Base-by-base conservation (phyloP, 2,113 vertebrate species). In the Calyptommatus sinebrachiatus region DNA sequence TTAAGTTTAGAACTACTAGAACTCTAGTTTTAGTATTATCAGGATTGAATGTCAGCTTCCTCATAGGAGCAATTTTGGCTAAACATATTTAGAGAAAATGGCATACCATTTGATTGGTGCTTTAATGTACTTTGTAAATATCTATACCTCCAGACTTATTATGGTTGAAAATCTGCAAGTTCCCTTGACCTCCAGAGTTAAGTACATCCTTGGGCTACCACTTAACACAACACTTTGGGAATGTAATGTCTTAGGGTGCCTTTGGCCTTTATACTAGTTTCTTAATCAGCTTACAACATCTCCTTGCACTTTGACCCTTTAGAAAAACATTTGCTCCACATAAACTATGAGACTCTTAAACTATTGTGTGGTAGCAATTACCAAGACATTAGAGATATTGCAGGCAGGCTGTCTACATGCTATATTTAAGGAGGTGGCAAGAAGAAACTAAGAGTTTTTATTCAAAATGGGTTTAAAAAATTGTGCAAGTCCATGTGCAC, bases 181-280 rank as follows among this genome's bases (percentile, higher is more conserved):
- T 91, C 89, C 84, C 90, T 93, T 92, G 91, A 92, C 91, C 90
- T 81, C 4, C n/a, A 84, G 76, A 89, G 87, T 91, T 89, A 94
- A 94, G 90, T 91, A 92, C 80, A 88, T 84, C 73, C 90, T 86
- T 91, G 85, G 86, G 87, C 89, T 87, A 87, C 31, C 68, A 84
- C 85, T 84, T 88, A 92, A 88, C 86, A 82, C 75, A 90, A 80
- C 80, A 81, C 88, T 89, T 90, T 35, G 73, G 86, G 89, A 90
- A 92, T 89, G 87, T 93, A 88, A 89, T 88, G 83, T 69, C 81
- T 89, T 83, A 89, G 80, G 71, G 53, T 89, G 81, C 78, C 70
- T 81, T 82, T 93, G 91, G 76, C 91, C 87, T 91, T 89, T 90
- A 87, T 82, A 26, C 76, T 83, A 78, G 76, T 81, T 84, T 81